phyloP scores from a whole-genome alignment of 2,797 vertebrate species.

The Pseudochaenichthys georgianus region DNA sequence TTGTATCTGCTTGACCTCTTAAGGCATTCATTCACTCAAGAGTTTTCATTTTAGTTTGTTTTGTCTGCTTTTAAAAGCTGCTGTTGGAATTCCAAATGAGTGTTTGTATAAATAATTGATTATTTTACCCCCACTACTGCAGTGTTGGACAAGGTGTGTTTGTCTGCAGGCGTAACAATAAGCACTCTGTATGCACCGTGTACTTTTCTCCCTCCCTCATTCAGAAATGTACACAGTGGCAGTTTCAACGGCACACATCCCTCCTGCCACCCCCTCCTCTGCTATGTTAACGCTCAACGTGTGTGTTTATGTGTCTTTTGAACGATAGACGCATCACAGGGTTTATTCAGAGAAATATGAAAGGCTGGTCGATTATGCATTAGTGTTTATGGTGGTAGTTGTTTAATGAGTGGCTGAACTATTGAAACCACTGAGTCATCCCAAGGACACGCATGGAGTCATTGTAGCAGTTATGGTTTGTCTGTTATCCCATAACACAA shows the following conservation, averaged over 20 bases:
- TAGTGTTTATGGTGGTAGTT: slow-evolving; percentile 50
- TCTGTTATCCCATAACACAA: slow-evolving; percentile 9
- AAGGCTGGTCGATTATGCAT: slow-evolving; percentile 69
- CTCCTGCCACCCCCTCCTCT: slow-evolving; percentile 40
- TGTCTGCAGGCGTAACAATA: slow-evolving; percentile 48
- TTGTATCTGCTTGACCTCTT: neutral
- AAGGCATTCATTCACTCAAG: neutral
- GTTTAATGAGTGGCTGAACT: slow-evolving; percentile 58
- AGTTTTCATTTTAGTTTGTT: neutral
- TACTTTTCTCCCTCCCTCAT: slow-evolving; percentile 34
- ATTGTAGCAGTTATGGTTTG: neutral
- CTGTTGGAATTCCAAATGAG: slow-evolving; percentile 6
- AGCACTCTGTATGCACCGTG: slow-evolving; percentile 47
- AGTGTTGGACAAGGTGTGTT: slow-evolving; percentile 51
- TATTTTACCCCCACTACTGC: neutral
- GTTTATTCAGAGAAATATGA: slow-evolving; percentile 52
- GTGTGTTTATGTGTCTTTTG: slow-evolving; percentile 26
- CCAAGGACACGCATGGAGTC: slow-evolving; percentile 27
- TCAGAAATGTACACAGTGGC: slow-evolving; percentile 54
- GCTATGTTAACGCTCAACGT: slow-evolving; percentile 20
- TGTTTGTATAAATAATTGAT: neutral
- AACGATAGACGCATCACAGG: slow-evolving; percentile 11
- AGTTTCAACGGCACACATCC: slow-evolving; percentile 63
- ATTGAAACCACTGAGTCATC: slow-evolving; percentile 44
- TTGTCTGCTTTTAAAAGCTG: neutral